Evolutionary conservation across 2,797 vertebrate species (phyloP).

Genomic region (Anabas testudineus): DNA sequence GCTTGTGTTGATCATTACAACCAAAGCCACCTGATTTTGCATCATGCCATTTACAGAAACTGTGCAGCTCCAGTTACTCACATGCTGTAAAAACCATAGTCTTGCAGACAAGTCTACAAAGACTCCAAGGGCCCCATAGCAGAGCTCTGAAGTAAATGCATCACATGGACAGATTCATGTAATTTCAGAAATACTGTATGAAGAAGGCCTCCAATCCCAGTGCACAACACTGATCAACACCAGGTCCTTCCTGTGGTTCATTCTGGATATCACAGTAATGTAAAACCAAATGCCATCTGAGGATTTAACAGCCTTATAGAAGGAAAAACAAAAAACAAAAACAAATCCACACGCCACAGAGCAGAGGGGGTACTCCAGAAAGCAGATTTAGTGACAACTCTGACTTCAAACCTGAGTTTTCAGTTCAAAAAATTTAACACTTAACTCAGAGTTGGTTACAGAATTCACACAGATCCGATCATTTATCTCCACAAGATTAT

Average conservation of each 20-base stretch:
- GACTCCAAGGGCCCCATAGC: conserved; percentile 13
- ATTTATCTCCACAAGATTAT: too few species aligned
- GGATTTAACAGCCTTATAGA: neutral
- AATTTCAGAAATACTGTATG: conserved; percentile 31
- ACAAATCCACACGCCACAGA: too few species aligned
- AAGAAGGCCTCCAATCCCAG: conserved; percentile 40
- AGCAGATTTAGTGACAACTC: too few species aligned
- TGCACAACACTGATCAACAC: conserved; percentile 47
- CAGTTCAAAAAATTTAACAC: too few species aligned
- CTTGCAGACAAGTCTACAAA: conserved; percentile 5
- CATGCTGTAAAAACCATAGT: conserved; percentile 5
- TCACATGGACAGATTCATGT: conserved; percentile 1
- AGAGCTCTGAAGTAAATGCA: conserved; percentile 20
- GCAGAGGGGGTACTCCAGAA: too few species aligned
- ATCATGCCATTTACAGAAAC: neutral
- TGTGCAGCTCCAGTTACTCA: neutral
- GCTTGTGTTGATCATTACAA: neutral
- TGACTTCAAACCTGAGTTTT: too few species aligned
- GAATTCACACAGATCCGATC: too few species aligned
- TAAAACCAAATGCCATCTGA: neutral
- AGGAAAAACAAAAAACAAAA: neutral
- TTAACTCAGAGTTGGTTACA: too few species aligned
- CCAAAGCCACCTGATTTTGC: neutral
- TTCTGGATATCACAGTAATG: neutral
- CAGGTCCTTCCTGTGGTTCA: conserved; percentile 13